Evolutionary conservation across 1,140 invertebrate species (phyloP).

Genomic region (Hycleus cichorii): DNA sequence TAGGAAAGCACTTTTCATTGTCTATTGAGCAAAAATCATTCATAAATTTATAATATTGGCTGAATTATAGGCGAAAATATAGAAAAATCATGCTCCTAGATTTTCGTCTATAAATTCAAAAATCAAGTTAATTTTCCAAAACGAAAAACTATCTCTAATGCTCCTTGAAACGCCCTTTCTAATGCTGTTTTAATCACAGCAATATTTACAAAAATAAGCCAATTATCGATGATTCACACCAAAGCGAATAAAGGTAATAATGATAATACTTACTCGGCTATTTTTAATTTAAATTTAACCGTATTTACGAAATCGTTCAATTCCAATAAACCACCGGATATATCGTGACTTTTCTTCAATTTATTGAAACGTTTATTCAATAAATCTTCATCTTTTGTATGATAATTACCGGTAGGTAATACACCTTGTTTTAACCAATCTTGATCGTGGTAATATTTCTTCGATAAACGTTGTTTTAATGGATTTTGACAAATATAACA

Average conservation of each 20-base stretch:
- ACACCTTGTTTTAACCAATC: slow-evolving; percentile 80
- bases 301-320: slow-evolving; percentile 62
- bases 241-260: not conserved
- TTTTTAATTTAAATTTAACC: slow-evolving; percentile 65
- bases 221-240: not conserved
- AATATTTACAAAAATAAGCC: slow-evolving; percentile 7
- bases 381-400: slow-evolving; percentile 41
- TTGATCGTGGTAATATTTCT: slow-evolving; percentile 73
- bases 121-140: too few relatives aligned
- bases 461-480: slow-evolving; percentile 57
- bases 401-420: slow-evolving; percentile 50
- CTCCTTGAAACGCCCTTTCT: too few relatives aligned
- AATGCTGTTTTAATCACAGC: too few relatives aligned
- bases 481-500: slow-evolving; percentile 82
- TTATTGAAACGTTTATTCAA: slow-evolving; percentile 41
- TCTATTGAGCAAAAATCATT: too few relatives aligned
- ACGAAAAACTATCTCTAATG: too few relatives aligned
- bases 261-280: slow-evolving; percentile 57
- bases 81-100: too few relatives aligned
- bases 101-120: too few relatives aligned
- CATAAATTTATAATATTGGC: too few relatives aligned
- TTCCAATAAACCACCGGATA: slow-evolving; percentile 61
- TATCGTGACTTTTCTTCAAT: slow-evolving; percentile 61
- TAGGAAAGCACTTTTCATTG: too few relatives aligned
- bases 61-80: too few relatives aligned